Evolutionary conservation across 2,113 vertebrate species (phyloP).

Genomic region (Eubucco bourcierii): DNA sequence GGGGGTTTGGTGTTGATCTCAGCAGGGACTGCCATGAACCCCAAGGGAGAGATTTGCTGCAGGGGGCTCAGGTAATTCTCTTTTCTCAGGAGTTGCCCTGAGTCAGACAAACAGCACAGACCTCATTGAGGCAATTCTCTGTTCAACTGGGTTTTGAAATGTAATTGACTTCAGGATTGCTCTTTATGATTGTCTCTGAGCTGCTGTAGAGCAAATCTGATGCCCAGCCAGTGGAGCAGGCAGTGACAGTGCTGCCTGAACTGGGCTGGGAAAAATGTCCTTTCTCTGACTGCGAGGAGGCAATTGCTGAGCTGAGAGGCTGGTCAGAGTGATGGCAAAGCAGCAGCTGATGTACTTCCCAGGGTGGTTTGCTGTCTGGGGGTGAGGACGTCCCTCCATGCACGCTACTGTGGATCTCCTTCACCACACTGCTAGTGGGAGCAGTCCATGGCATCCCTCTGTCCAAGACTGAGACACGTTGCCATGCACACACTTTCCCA

Average conservation of each 20-base stretch:
- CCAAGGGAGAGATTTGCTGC: not conserved
- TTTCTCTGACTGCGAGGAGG: accelerated
- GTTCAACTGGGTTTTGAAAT: not conserved
- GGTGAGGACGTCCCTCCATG: accelerated
- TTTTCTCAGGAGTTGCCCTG: not conserved
- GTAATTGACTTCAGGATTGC: not conserved
- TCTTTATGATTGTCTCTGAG: not conserved
- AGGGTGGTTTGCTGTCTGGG: accelerated
- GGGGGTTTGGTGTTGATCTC: not conserved
- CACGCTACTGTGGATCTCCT: accelerated
- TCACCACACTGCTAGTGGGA: accelerated
- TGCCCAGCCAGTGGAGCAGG: accelerated
- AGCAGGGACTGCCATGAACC: accelerated
- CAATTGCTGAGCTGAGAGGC: not conserved
- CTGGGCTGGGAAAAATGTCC: accelerated
- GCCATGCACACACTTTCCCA: too few relatives aligned
- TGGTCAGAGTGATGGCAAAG: not conserved
- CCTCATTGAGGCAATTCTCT: not conserved
- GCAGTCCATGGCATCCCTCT: not conserved
- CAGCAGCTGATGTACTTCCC: not conserved
- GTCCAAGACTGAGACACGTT: not conserved
- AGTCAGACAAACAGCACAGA: accelerated
- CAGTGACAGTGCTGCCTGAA: accelerated
- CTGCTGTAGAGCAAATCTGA: not conserved
- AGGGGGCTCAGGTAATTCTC: not conserved